A percentile compares a stretch with the other conserved stretches of the same genome.
Evolutionary conservation across 2,113 vertebrate genomes (phyloP).

Genomic region (Ammodytes marinus): DNA sequence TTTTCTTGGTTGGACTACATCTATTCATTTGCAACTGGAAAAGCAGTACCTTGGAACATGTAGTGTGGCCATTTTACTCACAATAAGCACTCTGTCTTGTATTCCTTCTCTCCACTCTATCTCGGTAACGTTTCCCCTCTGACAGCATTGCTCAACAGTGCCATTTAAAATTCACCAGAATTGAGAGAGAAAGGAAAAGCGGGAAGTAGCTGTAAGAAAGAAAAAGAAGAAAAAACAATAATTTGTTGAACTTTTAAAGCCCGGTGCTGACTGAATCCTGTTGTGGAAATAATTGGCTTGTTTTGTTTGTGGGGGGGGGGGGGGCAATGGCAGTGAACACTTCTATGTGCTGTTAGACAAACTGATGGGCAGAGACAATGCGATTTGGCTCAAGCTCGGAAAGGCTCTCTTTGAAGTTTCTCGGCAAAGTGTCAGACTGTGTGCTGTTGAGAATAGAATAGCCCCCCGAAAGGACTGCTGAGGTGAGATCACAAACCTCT

Average conservation of each 20-base stretch:
- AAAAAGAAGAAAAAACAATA: not conserved
- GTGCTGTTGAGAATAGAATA: not conserved
- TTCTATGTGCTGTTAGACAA: conserved; percentile 16
- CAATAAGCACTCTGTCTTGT: conserved; percentile 33
- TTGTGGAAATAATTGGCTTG: conserved; percentile 65
- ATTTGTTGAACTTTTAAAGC: conserved; percentile 50
- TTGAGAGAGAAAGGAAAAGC: not conserved
- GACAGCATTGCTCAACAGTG: conserved; percentile 35
- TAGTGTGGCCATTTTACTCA: conserved; percentile 10
- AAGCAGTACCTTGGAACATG: conserved; percentile 16
- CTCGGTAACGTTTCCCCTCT: conserved; percentile 13
- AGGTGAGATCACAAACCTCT: conserved; percentile 44
- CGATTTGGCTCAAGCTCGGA: conserved; percentile 15
- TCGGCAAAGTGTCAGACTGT: not conserved
- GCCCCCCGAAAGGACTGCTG: conserved; percentile 19
- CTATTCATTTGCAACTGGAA: not conserved
- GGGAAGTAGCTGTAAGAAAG: conserved; percentile 46
- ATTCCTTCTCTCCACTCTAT: conserved; percentile 12
- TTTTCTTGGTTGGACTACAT: not conserved
- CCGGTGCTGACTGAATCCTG: conserved; percentile 32
- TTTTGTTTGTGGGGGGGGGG: conserved; percentile 54
- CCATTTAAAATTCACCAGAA: conserved; percentile 51
- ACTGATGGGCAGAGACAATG: conserved; percentile 37
- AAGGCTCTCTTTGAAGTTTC: conserved; percentile 50
- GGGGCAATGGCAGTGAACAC: conserved; percentile 18